Base-by-base conservation (phyloP, 2,888 invertebrate genomes). In the Julus scanicus region DNA sequence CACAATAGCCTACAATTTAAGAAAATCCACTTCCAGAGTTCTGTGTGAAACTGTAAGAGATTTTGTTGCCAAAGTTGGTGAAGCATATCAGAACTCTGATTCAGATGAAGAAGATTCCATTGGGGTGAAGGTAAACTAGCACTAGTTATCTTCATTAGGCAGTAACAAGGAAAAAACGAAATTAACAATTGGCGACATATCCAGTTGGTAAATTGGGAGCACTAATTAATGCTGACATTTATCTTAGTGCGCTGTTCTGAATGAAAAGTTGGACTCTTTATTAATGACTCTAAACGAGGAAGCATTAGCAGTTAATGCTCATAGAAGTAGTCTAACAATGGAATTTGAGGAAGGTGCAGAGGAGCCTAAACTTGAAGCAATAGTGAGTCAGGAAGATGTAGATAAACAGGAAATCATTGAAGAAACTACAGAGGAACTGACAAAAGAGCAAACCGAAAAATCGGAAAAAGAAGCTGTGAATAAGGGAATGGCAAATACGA, bases 1-100 rank as follows among this genome's bases (percentile, higher is more conserved):
- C 1, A 57, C 5, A 15, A 17, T 57, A 1, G 57, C 57, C 13
- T 57, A 17, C 57, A 17, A 57, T 15, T 57, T 17, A 1, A 57
- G 17, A 17, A 57, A 13, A 17, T 17, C 0, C 9, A 8, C 17
- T 84, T 89, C 88, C 89, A 94, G 94, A 92, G 94, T 94, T 53
- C 92, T 97, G 17, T 96, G 96, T 92, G 95, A 96, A 91, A 96
- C 95, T 0, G 95, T 97, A 39, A 95, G 95, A 91, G 95, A 96
- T 90, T 95, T 97, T 91, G 94, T 95, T 48, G 92, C 94, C 63
- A 93, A 93, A 91, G 93, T 94, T 53, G 93, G 92, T 20, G 90
- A 90, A 86, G 91, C 92, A 4, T 91, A 91, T 88, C 91, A 91
- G 15, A 90, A 90, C 39, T 88, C 88, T 57, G 90, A 83, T 86